A percentile compares a stretch with the other conserved stretches of the same genome.
Conservation (phyloP, 2,888 invertebrate genomes). For the Leptopilina syphax region DNA sequence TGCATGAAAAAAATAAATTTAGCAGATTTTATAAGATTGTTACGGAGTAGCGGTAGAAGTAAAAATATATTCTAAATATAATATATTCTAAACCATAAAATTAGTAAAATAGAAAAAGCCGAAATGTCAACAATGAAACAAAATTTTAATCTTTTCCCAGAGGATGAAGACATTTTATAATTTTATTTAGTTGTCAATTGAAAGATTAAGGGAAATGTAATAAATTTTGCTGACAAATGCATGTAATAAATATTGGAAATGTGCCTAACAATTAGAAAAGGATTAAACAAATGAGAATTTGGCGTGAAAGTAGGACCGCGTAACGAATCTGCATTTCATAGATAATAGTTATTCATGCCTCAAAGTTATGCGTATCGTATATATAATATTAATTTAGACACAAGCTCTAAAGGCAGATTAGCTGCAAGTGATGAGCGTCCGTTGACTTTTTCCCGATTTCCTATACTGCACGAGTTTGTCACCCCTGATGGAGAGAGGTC, state of each 20-base stretch:
- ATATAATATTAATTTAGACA: conserved; percentile 20
- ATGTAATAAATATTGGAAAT: neutral
- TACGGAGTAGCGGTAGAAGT: no score
- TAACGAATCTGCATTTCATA: conserved; percentile 25
- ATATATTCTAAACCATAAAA: neutral
- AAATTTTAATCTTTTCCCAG: neutral
- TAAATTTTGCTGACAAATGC: neutral
- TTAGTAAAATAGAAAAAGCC: neutral
- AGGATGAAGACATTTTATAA: conserved; percentile 26
- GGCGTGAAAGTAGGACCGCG: conserved; percentile 27
- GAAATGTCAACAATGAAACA: neutral
- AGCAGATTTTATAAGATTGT: no score
- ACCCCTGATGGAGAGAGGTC: conserved; percentile 42
- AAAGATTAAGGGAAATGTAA: conserved; percentile 16
- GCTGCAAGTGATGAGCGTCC: conserved; percentile 40
- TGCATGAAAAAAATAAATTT: no score
- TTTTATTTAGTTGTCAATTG: conserved; percentile 7
- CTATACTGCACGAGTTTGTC: conserved; percentile 40
- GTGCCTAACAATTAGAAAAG: conserved; percentile 37
- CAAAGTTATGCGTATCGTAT: neutral
- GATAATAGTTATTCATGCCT: conserved; percentile 13
- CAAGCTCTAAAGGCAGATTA: conserved; percentile 27
- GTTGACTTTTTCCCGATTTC: conserved; percentile 52
- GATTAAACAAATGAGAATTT: conserved; percentile 28
- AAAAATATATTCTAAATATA: neutral